Base-by-base conservation (phyloP, 2,797 vertebrate species). In the Setipinna tenuifilis region DNA sequence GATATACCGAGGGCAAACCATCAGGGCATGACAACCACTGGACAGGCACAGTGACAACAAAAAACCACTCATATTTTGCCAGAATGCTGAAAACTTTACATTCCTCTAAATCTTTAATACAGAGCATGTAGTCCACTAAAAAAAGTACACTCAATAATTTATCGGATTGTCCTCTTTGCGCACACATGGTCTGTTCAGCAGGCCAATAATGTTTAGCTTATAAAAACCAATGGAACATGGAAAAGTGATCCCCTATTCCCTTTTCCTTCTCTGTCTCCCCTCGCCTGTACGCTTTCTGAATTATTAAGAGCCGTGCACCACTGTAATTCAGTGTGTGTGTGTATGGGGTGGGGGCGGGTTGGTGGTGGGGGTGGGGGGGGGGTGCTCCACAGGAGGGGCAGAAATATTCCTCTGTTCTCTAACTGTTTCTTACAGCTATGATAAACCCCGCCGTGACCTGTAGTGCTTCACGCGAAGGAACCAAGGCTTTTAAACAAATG, bases 1-100 rank as follows among this genome's bases (percentile, higher is more conserved):
- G 93, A 95, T 95, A 94, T 93, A 93, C 90, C 89, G 92, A 87
- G 88, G 89, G 81, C 83, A 90, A 88, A 82, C 86, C 86, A 85
- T 88, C 87, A 86, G 81, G 84, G 82, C 58, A 16, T 88, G 86
- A 87, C 82, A 85, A 85, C 85, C 61, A 17, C 61, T 81, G 81
- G 82, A 44, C 81, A 11, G 23, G 68, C 44, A 31, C 62, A 82
- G 46, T 85, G 28, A 71, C 25, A 31, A 68, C 25, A 28, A 68
- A 68, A 31, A 71, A 71, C 31, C 12, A 71, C 31, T 44, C 35
- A 78, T 78, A 78, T 78, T 17, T 78, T 78, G 71, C 31, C 71
- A 41, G 35, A 78, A 78, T 35, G 41, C 14, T 21, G 71, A 17
- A 78, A 78, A 78, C 35, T 19, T 78, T 35, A 25, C 31, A 31